Evolutionary conservation across 2,113 vertebrate species (phyloP), one percentile per base, ranked within the genome.

Genomic region (Nycticebus coucang): DNA sequence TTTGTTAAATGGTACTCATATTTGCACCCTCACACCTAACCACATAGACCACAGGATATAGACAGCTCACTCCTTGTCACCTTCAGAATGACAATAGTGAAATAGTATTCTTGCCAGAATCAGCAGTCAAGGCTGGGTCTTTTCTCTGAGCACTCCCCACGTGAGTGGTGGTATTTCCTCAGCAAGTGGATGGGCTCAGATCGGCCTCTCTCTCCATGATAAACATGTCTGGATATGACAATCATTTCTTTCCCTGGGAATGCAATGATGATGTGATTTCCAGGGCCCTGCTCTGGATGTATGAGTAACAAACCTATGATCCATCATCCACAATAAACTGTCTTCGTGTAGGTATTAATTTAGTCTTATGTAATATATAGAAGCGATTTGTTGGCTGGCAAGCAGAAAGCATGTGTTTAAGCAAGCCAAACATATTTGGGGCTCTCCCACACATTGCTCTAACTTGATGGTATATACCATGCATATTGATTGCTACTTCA

Each of bases 211-310:
- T 90, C 72, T 78, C 93, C 71, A 24, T 94, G 94, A 97, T 93
- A 95, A 95, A 97, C 95, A 96, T 41, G 96, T 95, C 88, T 95
- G 92, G n/a, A 87, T 64, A 91, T 97, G 95, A 93, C 94, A 93
- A 92, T 97, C 96, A 97, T 91, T 96, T 89, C 96, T 97, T 92
- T 93, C 87, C 91, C 92, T 81, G 91, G 89, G 64, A 93, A 86
- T 62, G 85, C 95, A 75, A 95, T 97, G 96, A 94, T 97, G 95
- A 87, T 96, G 93, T 92, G 97, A 97, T 97, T 97, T 96, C 95
- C 93, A 97, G 88, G 96, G 87, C 93, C 83, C 92, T 93, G 93
- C 93, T 97, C 97, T 97, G 89, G 93, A 94, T 96, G 85, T 96
- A 86, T 96, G 92, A 93, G 87, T 55, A 92, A 57, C 95, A 95